Evolutionary conservation across 2,888 invertebrate genomes (phyloP).

Genomic region (Automeris io): DNA sequence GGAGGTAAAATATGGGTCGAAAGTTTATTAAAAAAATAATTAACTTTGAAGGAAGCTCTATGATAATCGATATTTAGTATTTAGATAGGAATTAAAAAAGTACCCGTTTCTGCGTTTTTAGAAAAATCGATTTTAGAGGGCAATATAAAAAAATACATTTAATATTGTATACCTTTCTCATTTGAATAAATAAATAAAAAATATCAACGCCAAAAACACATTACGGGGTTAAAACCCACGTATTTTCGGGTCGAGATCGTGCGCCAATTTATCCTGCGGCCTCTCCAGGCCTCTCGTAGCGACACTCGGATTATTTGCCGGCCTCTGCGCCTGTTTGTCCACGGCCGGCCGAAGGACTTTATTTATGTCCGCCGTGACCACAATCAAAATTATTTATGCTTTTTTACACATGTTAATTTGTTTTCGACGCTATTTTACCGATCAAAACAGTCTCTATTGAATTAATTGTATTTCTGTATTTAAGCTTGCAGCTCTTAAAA

Average conservation of each 20-base stretch:
- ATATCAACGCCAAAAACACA: conserved; percentile 3
- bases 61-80: too few species aligned
- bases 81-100: too few species aligned
- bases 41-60: too few species aligned
- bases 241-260: conserved; percentile 2
- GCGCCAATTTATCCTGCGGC: conserved; percentile 17
- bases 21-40: too few species aligned
- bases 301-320: conserved; percentile 59
- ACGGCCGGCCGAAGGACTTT: conserved; percentile 53
- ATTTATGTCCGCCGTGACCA: conserved; percentile 58
- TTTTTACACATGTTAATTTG: conserved; percentile 24
- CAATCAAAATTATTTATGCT: conserved; percentile 71
- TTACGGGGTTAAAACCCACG: conserved; percentile 3
- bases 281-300: conserved; percentile 22
- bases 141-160: too few species aligned
- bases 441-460: background rate
- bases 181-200: background rate
- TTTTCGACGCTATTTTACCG: conserved; percentile 1
- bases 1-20: too few species aligned
- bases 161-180: background rate
- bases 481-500: too few species aligned
- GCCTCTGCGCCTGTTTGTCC: conserved; percentile 46
- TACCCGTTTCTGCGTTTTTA: too few species aligned
- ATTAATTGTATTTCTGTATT: background rate
- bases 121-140: too few species aligned